A percentile compares a stretch with the other conserved stretches of the same genome.
Conservation (phyloP, 2,888 invertebrate species). For the Ecdyonurus torrentis region DNA sequence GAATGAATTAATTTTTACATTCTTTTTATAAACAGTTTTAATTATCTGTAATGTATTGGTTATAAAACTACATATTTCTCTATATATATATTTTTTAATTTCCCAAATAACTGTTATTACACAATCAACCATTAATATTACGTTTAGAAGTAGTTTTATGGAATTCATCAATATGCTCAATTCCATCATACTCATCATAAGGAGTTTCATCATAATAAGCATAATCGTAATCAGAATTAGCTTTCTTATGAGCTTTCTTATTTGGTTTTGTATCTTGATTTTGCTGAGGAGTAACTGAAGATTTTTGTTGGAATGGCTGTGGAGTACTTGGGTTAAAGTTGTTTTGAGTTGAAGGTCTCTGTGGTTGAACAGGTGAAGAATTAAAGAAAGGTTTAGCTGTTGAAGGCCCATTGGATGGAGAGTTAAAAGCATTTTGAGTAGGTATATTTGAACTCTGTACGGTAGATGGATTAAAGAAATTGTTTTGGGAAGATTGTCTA, state of each 20-base stretch:
- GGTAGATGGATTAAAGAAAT: not conserved
- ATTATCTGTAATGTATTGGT: no score
- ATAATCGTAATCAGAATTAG: constrained; percentile 6
- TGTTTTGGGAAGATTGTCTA: not conserved
- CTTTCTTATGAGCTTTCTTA: not conserved
- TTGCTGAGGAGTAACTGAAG: not conserved
- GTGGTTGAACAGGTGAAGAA: not conserved
- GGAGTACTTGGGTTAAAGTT: not conserved
- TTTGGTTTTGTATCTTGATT: not conserved
- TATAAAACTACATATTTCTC: no score
- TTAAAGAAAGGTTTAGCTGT: not conserved
- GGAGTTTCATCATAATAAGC: constrained; percentile 8
- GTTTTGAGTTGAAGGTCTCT: not conserved
- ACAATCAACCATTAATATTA: no score
- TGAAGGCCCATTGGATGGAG: not conserved
- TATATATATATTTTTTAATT: no score
- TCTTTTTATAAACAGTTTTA: no score
- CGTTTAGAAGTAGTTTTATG: no score
- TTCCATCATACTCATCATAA: constrained; percentile 5
- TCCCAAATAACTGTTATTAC: no score
- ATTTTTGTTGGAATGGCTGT: not conserved
- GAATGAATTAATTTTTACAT: no score
- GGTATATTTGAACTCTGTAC: not conserved
- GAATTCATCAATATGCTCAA: constrained; percentile 4
- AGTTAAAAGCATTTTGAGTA: not conserved